These are phyloP conservation scores for Virgularia gustaviana DNA, from an alignment of 92 coral and sea anemone genomes.

Conservation along the genomic window DNA sequence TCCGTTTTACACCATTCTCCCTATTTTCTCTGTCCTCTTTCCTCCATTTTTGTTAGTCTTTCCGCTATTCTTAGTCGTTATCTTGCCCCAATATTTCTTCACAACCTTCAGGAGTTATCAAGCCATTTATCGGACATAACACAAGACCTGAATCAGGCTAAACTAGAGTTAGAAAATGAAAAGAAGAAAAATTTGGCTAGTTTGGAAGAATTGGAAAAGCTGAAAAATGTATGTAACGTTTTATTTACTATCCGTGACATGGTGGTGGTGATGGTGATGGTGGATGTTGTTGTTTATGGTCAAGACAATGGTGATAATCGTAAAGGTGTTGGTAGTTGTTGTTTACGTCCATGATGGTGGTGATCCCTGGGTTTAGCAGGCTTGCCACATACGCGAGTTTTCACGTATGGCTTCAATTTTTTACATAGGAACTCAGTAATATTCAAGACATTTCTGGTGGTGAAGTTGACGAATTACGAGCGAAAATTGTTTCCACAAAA, in stretches of 20 bases:
- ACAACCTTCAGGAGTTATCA: slow-evolving; percentile 55
- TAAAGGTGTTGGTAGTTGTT: too few species aligned
- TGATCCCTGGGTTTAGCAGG: too few species aligned
- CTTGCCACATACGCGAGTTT: background rate
- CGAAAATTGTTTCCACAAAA: slow-evolving; percentile 70
- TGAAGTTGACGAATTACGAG: slow-evolving; percentile 68
- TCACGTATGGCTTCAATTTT: background rate
- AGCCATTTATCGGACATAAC: slow-evolving; percentile 61
- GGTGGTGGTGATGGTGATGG: too few species aligned
- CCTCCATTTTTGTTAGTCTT: too few species aligned
- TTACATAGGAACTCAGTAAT: slow-evolving; percentile 66
- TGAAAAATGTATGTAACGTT: slow-evolving; percentile 77
- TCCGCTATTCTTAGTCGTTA: too few species aligned
- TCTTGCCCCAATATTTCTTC: background rate
- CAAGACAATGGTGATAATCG: too few species aligned
- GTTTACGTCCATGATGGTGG: too few species aligned
- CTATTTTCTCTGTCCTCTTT: too few species aligned
- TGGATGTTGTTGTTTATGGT: too few species aligned
- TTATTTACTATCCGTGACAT: too few species aligned
- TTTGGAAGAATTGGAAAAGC: slow-evolving; percentile 65
- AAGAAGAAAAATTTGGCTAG: slow-evolving; percentile 60
- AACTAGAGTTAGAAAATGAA: slow-evolving; percentile 70
- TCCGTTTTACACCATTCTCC: too few species aligned
- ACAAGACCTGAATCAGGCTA: slow-evolving; percentile 64
- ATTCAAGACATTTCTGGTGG: slow-evolving; percentile 76